Conservation (phyloP, 1,140 invertebrate genomes). For the Drosophila jambulina region DNA sequence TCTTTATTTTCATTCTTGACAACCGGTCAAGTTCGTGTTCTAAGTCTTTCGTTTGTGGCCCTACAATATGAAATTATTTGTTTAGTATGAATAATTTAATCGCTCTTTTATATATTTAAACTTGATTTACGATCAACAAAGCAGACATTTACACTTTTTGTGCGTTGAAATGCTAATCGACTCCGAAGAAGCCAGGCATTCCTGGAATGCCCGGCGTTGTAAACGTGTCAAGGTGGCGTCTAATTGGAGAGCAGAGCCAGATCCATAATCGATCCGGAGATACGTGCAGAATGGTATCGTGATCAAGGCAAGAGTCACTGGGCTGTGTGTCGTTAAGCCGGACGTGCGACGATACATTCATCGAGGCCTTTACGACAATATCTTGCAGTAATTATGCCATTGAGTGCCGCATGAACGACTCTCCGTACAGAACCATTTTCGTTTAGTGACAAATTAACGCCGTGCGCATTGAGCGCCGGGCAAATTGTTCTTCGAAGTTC, state of each 20-base stretch:
- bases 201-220: background rate
- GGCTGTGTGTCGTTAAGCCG: constrained; percentile 28
- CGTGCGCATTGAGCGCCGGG: constrained; percentile 17
- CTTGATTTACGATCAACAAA: background rate
- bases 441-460: constrained; percentile 66
- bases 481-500: constrained; percentile 73
- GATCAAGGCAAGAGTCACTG: constrained; percentile 39
- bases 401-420: constrained; percentile 47
- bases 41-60: background rate
- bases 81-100: background rate
- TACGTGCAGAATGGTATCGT: constrained; percentile 31
- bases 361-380: constrained; percentile 55
- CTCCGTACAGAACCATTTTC: constrained; percentile 65
- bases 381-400: constrained; percentile 62
- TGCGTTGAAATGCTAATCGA: background rate
- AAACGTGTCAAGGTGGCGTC: constrained; percentile 24
- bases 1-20: background rate
- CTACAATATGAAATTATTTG: background rate
- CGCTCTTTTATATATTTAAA: background rate
- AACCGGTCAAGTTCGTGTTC: background rate
- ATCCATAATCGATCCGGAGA: constrained; percentile 30
- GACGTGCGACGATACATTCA: constrained; percentile 53
- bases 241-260: background rate
- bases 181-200: background rate
- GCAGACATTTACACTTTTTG: background rate